Percentiles rank a stretch among this genome's conserved stretches.
These are phyloP conservation scores for Oenanthe oenanthe DNA, from an alignment of 2,113 vertebrate genomes.

Conservation along the genomic window DNA sequence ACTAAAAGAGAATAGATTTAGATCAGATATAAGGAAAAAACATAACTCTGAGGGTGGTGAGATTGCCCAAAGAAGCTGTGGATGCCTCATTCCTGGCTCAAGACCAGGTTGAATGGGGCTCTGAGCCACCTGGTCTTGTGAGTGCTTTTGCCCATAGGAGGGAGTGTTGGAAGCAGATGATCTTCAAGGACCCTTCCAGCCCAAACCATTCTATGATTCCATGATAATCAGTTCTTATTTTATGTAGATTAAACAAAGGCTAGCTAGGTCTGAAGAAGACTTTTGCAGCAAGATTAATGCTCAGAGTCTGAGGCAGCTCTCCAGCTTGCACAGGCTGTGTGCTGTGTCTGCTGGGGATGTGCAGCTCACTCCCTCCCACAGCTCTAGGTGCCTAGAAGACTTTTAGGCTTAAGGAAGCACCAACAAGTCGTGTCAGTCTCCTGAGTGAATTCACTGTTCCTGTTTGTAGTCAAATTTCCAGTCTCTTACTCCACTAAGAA, in stretches of 20 bases:
- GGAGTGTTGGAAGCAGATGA: not conserved
- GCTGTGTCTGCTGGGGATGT: not conserved
- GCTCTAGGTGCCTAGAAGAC: not conserved
- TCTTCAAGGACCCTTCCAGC: not conserved
- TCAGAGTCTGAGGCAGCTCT: not conserved
- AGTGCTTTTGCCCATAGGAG: not conserved
- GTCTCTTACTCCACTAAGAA: not conserved
- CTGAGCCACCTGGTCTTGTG: not conserved
- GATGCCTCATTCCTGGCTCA: not conserved
- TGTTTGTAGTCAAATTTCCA: not conserved
- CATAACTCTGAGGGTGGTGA: not conserved
- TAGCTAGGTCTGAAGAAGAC: not conserved
- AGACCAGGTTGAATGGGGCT: not conserved
- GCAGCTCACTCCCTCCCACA: rapidly evolving
- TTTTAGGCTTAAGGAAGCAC: not conserved
- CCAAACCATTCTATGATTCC: not conserved
- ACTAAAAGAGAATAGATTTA: not conserved
- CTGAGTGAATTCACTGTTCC: not conserved
- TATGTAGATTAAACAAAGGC: not conserved
- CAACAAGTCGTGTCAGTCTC: not conserved
- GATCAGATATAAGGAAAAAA: not conserved
- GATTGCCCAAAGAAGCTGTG: not conserved
- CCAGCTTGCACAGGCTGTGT: not conserved
- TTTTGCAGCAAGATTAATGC: not conserved
- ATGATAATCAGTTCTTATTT: not conserved